phyloP scores from a whole-genome alignment of 2,888 invertebrate genomes.

The Agrochola lota region DNA sequence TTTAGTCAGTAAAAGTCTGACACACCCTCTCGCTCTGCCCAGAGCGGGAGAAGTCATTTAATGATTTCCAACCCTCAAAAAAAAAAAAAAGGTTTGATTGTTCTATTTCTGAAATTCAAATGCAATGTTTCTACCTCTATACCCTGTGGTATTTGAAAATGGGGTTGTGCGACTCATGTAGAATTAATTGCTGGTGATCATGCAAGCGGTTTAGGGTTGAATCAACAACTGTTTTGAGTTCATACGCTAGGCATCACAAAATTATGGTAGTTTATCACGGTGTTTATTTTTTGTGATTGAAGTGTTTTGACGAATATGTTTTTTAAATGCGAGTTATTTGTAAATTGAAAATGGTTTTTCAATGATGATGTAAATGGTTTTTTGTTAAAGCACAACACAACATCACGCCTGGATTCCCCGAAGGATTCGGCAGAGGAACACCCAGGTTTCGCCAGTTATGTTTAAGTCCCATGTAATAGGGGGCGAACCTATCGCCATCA shows the following conservation, averaged over 20 bases:
- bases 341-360: neutral
- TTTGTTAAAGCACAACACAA: neutral
- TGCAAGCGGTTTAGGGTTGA: constrained; percentile 34
- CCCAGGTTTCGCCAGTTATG: neutral
- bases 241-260: constrained; percentile 35
- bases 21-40: too few relatives aligned
- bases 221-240: constrained; percentile 40
- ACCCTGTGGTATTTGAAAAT: constrained; percentile 29
- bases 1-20: too few relatives aligned
- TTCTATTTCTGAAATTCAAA: constrained; percentile 31
- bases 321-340: neutral
- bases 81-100: too few relatives aligned
- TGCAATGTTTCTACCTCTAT: constrained; percentile 22
- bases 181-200: constrained; percentile 48
- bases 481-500: neutral
- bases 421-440: neutral
- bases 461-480: neutral
- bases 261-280: constrained; percentile 10
- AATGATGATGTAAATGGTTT: neutral
- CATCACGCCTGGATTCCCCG: too few relatives aligned
- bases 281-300: constrained; percentile 3
- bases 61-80: too few relatives aligned
- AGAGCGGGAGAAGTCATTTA: too few relatives aligned
- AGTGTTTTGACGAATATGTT: neutral
- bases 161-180: constrained; percentile 16